Conservation (phyloP, 2,113 vertebrate genomes). For the Loxodonta africana region DNA sequence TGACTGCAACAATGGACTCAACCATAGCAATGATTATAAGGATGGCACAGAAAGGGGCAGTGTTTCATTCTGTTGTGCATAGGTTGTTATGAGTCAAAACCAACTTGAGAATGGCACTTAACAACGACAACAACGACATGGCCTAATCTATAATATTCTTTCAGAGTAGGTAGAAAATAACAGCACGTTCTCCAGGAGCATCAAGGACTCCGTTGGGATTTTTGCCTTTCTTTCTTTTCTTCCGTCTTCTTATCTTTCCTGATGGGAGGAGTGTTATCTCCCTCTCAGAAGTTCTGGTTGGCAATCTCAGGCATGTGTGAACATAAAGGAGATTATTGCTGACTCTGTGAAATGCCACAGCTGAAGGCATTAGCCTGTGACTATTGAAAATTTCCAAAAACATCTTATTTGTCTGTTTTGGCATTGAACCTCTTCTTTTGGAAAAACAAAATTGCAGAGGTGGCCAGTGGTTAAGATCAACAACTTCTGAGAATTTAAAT, state of each 20-base stretch:
- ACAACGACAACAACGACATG: neutral
- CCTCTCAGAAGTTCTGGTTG: neutral
- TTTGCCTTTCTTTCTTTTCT: neutral
- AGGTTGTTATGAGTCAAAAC: too few species aligned
- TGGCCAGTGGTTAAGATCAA: neutral
- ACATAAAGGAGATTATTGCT: neutral
- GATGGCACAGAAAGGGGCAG: too few species aligned
- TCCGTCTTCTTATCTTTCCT: neutral
- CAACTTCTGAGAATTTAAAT: neutral
- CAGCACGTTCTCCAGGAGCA: fast-evolving
- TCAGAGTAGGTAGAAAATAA: neutral
- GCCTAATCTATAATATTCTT: neutral
- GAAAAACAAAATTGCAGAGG: neutral
- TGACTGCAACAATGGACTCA: too few species aligned
- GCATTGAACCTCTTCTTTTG: neutral
- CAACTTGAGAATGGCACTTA: too few species aligned
- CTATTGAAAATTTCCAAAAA: neutral
- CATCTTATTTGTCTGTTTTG: neutral
- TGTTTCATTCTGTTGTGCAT: too few species aligned
- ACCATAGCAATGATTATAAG: too few species aligned
- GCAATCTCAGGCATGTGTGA: neutral
- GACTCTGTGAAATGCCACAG: neutral
- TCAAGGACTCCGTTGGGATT: fast-evolving
- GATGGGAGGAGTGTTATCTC: fast-evolving
- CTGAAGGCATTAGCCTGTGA: neutral